Base-by-base conservation (phyloP, 2,888 invertebrate species). In the Linnaemya vulpina region DNA sequence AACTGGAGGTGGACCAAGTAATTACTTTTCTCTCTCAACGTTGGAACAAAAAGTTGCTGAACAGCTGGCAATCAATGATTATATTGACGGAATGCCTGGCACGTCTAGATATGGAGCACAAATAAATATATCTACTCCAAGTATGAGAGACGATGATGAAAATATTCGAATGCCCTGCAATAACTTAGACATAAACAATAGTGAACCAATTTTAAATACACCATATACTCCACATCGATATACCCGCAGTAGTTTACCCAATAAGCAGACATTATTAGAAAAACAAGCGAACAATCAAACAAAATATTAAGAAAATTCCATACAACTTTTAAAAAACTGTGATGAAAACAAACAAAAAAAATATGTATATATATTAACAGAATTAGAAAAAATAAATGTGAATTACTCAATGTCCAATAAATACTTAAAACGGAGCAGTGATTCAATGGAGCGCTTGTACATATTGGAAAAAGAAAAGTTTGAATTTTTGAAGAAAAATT, bases 1-100 rank as follows among this genome's bases (percentile, higher is more conserved):
- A 17, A 84, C 76, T 17, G 75, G 79, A 46, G 80, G 71, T 51
- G 65, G 79, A n/a, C 78, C 62, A 38, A 55, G 76, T 8, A 60
- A 53, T 13, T 55, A 55, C 58, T 77, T 71, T 46, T 75, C 75
- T 13, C 53, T 84, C 11, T 74, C 74, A 25, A 62, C 74, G 17
- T 40, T 74, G 22, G 75, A 79, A 20, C 53, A 79, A 68, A 17
- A 35, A 35, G 55, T 75, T 15, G 40, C 35, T 2, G 67, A 74
- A n/a, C 17, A 53, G 11, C 53, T 63, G 1, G 11, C 62, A 1
- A 20, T 51, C 25, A 51, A 74, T 11, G 15, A 1, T 1, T 30
- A 10, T 7, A 43, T 53, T 30, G 7, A 38, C n/a, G 74, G 63
- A 7, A 63, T 73, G 46, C 30, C 30, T 60, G 15, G 15, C 9